Evolutionary conservation across 2,888 invertebrate species (phyloP).

Genomic region (Polylopha cassiicola): DNA sequence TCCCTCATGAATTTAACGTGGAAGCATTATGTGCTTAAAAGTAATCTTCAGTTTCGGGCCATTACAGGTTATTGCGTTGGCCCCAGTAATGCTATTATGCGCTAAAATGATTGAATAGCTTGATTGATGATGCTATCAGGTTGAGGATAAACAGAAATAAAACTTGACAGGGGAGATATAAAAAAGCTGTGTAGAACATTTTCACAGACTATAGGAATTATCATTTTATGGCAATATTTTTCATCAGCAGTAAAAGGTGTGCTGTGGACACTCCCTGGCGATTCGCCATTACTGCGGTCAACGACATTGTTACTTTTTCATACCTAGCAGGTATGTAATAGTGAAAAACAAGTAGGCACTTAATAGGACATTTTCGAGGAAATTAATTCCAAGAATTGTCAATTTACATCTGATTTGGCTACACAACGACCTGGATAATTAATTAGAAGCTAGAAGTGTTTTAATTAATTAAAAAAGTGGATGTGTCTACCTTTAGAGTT

Average conservation of each 20-base stretch:
- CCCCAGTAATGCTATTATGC: too few relatives aligned
- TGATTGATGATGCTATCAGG: conserved; percentile 20
- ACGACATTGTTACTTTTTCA: conserved; percentile 29
- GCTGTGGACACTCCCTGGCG: conserved; percentile 50
- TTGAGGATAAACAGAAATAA: conserved; percentile 19
- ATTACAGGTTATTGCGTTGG: too few relatives aligned
- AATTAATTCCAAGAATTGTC: too few relatives aligned
- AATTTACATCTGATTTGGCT: too few relatives aligned
- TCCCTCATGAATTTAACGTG: too few relatives aligned
- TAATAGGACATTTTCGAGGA: too few relatives aligned
- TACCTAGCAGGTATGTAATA: conserved; percentile 15
- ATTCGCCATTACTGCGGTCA: conserved; percentile 44
- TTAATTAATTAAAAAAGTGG: too few relatives aligned
- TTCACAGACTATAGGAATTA: conserved; percentile 34
- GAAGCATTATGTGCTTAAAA: too few relatives aligned
- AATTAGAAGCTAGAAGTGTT: too few relatives aligned
- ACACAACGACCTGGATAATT: too few relatives aligned
- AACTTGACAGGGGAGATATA: conserved; percentile 10
- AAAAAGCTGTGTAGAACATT: conserved; percentile 10
- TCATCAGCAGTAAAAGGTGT: conserved; percentile 51
- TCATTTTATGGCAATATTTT: conserved; percentile 45
- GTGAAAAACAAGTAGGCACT: conserved; percentile 13
- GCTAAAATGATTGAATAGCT: conserved; percentile 20
- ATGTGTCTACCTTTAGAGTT: too few relatives aligned
- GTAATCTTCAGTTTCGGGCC: too few relatives aligned